Conservation (phyloP, 2,113 vertebrate species). For the Onychostruthus taczanowskii region DNA sequence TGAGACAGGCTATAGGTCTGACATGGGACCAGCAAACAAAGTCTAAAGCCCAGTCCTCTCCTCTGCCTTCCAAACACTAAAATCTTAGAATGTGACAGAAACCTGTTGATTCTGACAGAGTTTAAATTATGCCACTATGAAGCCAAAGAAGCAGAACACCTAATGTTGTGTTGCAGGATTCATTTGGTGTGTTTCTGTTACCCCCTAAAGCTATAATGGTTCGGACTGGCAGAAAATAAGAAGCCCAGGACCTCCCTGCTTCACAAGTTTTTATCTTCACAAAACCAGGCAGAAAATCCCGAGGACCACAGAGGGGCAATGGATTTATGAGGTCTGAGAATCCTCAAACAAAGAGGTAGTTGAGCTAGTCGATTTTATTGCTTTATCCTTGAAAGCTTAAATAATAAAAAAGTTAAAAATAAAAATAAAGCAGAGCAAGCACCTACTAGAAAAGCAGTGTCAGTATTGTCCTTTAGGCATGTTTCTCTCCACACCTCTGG, state of each 20-base stretch:
- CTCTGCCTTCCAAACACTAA: neutral
- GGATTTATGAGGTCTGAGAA: neutral
- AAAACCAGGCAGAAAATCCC: neutral
- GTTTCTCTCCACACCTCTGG: neutral
- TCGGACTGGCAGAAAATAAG: neutral
- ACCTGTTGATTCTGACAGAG: neutral
- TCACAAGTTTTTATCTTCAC: neutral
- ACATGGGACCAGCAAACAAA: neutral
- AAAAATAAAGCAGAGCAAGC: neutral
- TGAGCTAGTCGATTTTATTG: neutral
- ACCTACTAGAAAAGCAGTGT: neutral
- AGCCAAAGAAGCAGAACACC: neutral
- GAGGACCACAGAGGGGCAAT: neutral
- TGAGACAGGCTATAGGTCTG: neutral
- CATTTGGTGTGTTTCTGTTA: no score
- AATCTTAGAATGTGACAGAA: neutral
- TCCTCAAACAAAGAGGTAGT: neutral
- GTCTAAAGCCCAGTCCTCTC: neutral
- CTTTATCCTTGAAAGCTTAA: neutral
- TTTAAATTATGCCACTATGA: neutral
- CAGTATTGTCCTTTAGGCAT: neutral
- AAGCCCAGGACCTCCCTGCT: fast-evolving
- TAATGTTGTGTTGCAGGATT: no score
- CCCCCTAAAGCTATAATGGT: no score
- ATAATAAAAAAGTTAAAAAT: neutral